Conservation (phyloP, 2,797 vertebrate species). For the Alosa sapidissima region DNA sequence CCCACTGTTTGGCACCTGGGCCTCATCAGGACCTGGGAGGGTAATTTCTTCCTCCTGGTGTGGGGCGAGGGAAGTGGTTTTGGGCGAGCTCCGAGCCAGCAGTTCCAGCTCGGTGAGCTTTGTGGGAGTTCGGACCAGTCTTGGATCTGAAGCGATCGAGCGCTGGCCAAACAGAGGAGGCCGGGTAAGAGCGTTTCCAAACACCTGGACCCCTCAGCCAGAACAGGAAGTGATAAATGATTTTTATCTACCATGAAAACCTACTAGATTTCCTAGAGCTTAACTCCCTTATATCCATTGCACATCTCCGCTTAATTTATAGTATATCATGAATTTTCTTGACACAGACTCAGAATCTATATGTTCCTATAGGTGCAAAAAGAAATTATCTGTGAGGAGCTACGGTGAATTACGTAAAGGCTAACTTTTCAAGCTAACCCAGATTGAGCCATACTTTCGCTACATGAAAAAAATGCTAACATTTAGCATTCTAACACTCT, state of each 20-base stretch:
- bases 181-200: background rate
- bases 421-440: background rate
- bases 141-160: constrained; percentile 36
- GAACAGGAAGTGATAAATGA: constrained; percentile 19
- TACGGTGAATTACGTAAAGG: background rate
- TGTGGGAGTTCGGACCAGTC: constrained; percentile 34
- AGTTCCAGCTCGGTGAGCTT: constrained; percentile 45
- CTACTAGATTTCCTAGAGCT: background rate
- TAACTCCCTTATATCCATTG: background rate
- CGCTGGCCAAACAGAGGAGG: constrained; percentile 11
- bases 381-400: background rate
- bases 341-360: background rate
- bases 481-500: background rate
- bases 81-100: constrained; percentile 38
- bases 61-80: constrained; percentile 31
- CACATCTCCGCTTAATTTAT: background rate
- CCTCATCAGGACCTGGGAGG: constrained; percentile 2
- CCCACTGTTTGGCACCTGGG: constrained; percentile 12
- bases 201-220: background rate
- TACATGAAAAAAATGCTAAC: background rate
- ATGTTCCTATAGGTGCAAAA: background rate
- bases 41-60: constrained; percentile 23
- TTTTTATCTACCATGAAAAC: constrained; percentile 10
- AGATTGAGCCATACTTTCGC: background rate
- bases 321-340: background rate